Conservation (phyloP, 2,797 vertebrate species). For the Tragelaphus eurycerus region DNA sequence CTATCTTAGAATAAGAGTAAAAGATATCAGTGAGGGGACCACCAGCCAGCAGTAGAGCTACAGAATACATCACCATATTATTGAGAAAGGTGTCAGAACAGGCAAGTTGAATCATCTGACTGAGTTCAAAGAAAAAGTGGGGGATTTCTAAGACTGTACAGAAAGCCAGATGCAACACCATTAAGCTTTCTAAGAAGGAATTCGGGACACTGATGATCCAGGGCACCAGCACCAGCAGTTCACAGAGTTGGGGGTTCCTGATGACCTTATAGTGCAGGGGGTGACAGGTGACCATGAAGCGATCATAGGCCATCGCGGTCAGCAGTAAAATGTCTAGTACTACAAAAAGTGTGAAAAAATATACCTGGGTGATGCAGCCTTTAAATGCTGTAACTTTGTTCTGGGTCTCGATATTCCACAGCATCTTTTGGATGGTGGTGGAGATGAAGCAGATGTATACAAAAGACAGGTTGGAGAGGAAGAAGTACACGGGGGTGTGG, state of each 20-base stretch:
- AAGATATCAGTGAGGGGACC: neutral
- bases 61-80: neutral
- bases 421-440: neutral
- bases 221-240: neutral
- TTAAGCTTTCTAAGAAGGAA: neutral
- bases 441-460: neutral
- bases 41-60: neutral
- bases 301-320: neutral
- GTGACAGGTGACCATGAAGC: neutral
- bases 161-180: no score
- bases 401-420: rapidly evolving
- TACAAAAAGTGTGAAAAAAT: neutral
- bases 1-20: neutral
- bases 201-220: neutral
- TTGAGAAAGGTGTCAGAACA: neutral
- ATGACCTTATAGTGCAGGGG: rapidly evolving
- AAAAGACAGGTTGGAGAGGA: conserved; percentile 4
- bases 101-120: no score
- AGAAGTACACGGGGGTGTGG: conserved; percentile 62
- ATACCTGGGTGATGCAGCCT: neutral
- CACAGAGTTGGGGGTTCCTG: neutral
- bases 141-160: no score
- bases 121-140: no score
- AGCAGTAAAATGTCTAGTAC: neutral
- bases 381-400: neutral